A percentile compares a stretch with the other conserved stretches of the same genome.
Evolutionary conservation across 2,797 vertebrate genomes (phyloP).

Genomic region (Channallabes apus): DNA sequence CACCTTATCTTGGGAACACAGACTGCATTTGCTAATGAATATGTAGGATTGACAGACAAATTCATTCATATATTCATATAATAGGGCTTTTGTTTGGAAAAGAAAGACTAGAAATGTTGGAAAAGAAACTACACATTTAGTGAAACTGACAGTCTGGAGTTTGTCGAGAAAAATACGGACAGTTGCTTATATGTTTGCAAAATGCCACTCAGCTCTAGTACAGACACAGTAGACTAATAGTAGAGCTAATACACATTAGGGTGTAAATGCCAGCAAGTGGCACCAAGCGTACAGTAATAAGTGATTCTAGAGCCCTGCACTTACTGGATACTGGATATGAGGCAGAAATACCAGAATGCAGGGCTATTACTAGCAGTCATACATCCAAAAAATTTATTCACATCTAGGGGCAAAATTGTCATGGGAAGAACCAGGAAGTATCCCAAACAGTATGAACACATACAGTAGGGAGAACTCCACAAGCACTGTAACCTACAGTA

Average conservation of each 20-base stretch:
- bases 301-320: neutral
- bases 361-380: neutral
- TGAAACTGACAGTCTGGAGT: neutral
- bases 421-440: neutral
- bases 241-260: neutral
- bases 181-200: neutral
- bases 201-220: neutral
- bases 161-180: neutral
- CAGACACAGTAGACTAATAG: no score
- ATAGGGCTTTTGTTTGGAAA: conserved; percentile 30
- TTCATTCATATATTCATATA: conserved; percentile 31
- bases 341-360: neutral
- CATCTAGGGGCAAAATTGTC: neutral
- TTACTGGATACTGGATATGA: neutral
- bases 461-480: neutral
- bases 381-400: neutral
- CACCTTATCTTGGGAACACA: conserved; percentile 52
- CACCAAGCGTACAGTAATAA: neutral
- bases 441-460: neutral
- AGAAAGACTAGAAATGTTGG: neutral
- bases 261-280: neutral
- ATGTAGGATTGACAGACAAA: conserved; percentile 33
- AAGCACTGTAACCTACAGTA: neutral
- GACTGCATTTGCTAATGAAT: conserved; percentile 37
- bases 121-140: neutral